phyloP scores from a whole-genome alignment of 1,140 invertebrate genomes.

The Hormaphis cornu region DNA sequence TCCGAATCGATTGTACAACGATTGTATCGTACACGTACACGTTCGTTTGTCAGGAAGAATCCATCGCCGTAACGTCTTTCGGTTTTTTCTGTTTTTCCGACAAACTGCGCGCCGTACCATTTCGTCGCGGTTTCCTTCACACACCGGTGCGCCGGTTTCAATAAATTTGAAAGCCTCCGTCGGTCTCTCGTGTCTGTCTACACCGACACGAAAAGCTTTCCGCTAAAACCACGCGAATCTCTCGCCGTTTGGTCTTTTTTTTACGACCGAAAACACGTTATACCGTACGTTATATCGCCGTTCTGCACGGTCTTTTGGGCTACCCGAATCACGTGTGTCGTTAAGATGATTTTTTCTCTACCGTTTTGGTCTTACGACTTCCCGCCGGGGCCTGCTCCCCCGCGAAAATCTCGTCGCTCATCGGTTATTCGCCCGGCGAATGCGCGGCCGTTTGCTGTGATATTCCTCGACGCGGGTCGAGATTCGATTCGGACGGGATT shows the following conservation, averaged over 20 bases:
- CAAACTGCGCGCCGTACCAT: too few relatives aligned
- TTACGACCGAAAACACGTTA: neutral
- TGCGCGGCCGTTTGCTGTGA: neutral
- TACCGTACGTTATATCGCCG: too few relatives aligned
- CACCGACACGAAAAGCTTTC: neutral
- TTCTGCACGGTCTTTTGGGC: neutral
- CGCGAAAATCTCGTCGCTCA: slow-evolving; percentile 1
- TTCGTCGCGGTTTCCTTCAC: too few relatives aligned
- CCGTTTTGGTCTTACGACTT: slow-evolving; percentile 23
- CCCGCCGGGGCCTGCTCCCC: too few relatives aligned
- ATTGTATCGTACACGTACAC: too few relatives aligned
- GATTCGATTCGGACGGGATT: slow-evolving; percentile 26
- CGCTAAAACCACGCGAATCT: neutral
- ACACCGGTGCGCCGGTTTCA: neutral
- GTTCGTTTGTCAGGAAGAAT: too few relatives aligned
- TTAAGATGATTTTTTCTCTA: neutral
- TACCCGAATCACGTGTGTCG: neutral
- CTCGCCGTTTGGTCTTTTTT: neutral
- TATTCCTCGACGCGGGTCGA: slow-evolving; percentile 14
- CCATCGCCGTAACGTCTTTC: too few relatives aligned
- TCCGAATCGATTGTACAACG: too few relatives aligned
- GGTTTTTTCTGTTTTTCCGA: too few relatives aligned
- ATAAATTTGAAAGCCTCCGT: neutral
- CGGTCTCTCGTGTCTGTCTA: neutral
- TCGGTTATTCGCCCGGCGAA: slow-evolving; percentile 16